phyloP scores from a whole-genome alignment of 2,888 invertebrate species.

The Coleophora flavipennella region DNA sequence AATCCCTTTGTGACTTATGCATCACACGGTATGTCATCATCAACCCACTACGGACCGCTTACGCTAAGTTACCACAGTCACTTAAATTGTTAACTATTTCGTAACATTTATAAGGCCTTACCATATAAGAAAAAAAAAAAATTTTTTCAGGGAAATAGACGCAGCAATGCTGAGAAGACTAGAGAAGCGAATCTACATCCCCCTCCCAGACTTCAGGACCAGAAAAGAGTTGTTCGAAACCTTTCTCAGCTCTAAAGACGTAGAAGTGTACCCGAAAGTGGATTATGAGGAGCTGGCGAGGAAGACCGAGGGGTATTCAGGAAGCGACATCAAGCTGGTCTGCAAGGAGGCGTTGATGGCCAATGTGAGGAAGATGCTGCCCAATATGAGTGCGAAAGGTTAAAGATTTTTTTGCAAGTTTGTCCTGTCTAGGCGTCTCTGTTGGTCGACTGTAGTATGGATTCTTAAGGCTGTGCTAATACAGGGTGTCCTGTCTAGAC shows the following conservation, averaged over 20 bases:
- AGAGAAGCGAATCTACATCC: slow-evolving; percentile 88
- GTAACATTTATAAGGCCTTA: no score
- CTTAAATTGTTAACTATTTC: no score
- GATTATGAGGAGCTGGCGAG: slow-evolving; percentile 62
- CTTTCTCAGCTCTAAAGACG: slow-evolving; percentile 64
- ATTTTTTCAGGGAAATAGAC: slow-evolving; percentile 83
- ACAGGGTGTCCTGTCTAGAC: no score
- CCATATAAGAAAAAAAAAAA: no score
- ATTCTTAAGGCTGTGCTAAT: no score
- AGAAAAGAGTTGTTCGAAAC: slow-evolving; percentile 79
- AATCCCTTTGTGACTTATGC: no score
- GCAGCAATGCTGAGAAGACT: slow-evolving; percentile 88
- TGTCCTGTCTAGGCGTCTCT: no score
- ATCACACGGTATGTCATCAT: no score
- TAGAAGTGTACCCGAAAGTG: slow-evolving; percentile 54
- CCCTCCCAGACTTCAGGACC: slow-evolving; percentile 79
- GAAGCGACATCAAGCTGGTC: slow-evolving; percentile 88
- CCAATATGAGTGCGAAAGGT: slow-evolving; percentile 44
- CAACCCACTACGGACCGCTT: no score
- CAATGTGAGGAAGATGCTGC: slow-evolving; percentile 77
- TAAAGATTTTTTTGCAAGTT: slow-evolving; percentile 12
- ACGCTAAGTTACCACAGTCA: no score
- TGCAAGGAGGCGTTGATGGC: slow-evolving; percentile 93
- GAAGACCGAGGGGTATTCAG: slow-evolving; percentile 84
- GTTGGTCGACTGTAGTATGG: no score